Evolutionary conservation across 2,797 vertebrate genomes (phyloP).

Genomic region (Sebastes vulpes): DNA sequence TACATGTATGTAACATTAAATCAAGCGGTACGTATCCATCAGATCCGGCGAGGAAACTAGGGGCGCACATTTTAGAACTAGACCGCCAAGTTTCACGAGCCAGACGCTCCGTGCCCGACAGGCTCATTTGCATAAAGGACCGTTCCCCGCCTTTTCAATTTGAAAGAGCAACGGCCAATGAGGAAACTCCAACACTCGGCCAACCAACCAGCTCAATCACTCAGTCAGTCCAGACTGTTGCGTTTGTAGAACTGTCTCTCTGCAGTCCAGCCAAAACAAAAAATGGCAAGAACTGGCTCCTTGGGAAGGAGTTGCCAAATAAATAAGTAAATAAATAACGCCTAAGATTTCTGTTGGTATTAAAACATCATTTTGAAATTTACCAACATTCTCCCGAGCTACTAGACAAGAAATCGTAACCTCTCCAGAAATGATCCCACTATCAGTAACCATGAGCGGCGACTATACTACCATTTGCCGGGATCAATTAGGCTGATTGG

Average conservation of each 20-base stretch:
- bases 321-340: constrained; percentile 37
- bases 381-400: constrained; percentile 5
- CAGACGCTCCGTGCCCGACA: too few species aligned
- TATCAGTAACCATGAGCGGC: constrained; percentile 46
- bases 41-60: too few species aligned
- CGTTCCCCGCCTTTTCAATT: too few species aligned
- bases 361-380: constrained; percentile 5
- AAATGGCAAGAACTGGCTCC: neutral
- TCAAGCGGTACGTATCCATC: too few species aligned
- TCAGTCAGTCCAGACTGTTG: too few species aligned
- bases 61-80: too few species aligned
- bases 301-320: constrained; percentile 8
- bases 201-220: too few species aligned
- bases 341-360: constrained; percentile 23
- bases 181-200: too few species aligned
- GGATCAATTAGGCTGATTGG: constrained; percentile 83
- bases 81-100: too few species aligned
- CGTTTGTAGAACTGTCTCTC: neutral
- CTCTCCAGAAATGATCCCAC: constrained; percentile 27
- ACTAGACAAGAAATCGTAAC: constrained; percentile 9
- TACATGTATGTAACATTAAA: too few species aligned
- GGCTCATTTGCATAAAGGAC: too few species aligned
- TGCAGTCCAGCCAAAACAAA: neutral
- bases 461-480: constrained; percentile 69
- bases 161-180: too few species aligned